phyloP scores from a whole-genome alignment of 2,797 vertebrate genomes.

The Echiichthys vipera region DNA sequence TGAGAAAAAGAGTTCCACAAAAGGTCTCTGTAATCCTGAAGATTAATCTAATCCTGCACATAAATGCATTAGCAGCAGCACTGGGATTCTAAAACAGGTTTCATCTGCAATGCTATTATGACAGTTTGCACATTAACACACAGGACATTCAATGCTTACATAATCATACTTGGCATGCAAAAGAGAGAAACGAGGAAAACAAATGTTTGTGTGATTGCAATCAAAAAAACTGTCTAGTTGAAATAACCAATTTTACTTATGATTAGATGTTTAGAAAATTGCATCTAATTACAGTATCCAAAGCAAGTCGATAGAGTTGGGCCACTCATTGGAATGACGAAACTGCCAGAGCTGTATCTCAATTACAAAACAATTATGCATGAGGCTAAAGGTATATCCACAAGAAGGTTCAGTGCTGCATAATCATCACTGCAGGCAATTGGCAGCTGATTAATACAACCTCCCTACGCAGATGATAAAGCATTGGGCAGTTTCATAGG shows the following conservation, averaged over 20 bases:
- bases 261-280: conserved; percentile 66
- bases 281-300: conserved; percentile 50
- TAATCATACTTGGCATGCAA: conserved; percentile 24
- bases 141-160: conserved; percentile 8
- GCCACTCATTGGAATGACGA: conserved; percentile 32
- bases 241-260: conserved; percentile 47
- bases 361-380: conserved; percentile 53
- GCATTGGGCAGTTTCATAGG: no score
- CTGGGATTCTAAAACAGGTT: conserved; percentile 15
- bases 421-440: conserved; percentile 34
- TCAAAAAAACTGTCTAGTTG: conserved; percentile 36
- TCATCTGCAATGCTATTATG: conserved; percentile 15
- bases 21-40: conserved; percentile 39
- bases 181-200: conserved; percentile 21
- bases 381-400: conserved; percentile 35
- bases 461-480: not conserved
- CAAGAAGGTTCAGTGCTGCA: conserved; percentile 23
- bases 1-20: conserved; percentile 13
- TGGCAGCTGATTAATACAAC: conserved; percentile 17
- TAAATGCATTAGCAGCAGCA: conserved; percentile 37
- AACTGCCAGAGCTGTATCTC: conserved; percentile 36
- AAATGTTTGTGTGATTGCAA: conserved; percentile 60
- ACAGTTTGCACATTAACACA: conserved; percentile 48
- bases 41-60: conserved; percentile 45
- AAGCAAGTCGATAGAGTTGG: conserved; percentile 29